phyloP scores from a whole-genome alignment of 2,888 invertebrate species.

The Drosophila koepferae region DNA sequence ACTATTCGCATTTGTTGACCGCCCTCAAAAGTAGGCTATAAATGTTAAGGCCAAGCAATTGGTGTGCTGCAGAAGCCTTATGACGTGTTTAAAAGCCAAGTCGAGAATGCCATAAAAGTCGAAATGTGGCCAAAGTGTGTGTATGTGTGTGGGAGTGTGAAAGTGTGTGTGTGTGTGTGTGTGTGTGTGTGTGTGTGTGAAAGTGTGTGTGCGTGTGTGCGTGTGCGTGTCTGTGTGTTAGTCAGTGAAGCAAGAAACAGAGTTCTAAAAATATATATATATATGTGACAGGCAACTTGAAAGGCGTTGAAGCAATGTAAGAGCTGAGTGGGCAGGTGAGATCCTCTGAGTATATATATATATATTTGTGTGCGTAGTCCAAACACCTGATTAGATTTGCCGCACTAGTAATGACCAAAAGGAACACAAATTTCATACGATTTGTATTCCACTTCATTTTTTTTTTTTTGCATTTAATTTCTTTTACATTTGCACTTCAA shows the following conservation, averaged over 20 bases:
- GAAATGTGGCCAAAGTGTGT: not conserved
- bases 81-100: conserved; percentile 58
- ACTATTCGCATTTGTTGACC: conserved; percentile 19
- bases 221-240: conserved; percentile 2
- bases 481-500: conserved; percentile 15
- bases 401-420: conserved; percentile 27
- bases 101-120: conserved; percentile 34
- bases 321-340: not conserved
- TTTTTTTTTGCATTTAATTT: conserved; percentile 36
- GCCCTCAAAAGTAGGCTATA: conserved; percentile 66
- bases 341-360: not conserved
- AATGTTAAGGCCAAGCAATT: conserved; percentile 59
- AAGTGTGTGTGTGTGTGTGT: not conserved
- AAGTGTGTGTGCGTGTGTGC: not conserved
- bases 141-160: no score
- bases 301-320: conserved; percentile 31
- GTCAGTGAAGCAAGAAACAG: conserved; percentile 40
- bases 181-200: not conserved
- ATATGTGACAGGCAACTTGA: conserved; percentile 20
- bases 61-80: conserved; percentile 37
- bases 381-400: conserved; percentile 52
- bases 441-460: not conserved
- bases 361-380: conserved; percentile 8
- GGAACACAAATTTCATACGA: conserved; percentile 23
- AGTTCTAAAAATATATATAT: conserved; percentile 17